These are phyloP conservation scores for Drosophila kambysellisi DNA, from an alignment of 2,888 invertebrate genomes.

Conservation along the genomic window DNA sequence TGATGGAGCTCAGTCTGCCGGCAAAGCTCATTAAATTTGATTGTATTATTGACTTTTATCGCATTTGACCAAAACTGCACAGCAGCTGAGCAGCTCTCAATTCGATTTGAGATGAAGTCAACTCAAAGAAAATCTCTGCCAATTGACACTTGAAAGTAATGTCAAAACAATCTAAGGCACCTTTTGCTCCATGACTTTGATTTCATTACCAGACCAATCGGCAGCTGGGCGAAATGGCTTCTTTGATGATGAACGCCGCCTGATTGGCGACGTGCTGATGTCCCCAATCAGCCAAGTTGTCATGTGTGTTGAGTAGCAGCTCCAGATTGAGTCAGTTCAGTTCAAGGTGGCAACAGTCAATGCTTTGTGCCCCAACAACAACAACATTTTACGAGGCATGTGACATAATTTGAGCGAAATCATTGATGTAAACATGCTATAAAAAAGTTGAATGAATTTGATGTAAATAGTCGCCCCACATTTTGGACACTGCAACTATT, in stretches of 20 bases:
- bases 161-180: constrained; percentile 74
- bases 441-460: constrained; percentile 43
- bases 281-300: constrained; percentile 67
- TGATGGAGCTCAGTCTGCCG: constrained; percentile 25
- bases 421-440: constrained; percentile 40
- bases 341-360: constrained; percentile 13
- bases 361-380: constrained; percentile 1
- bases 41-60: constrained; percentile 77
- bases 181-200: constrained; percentile 58
- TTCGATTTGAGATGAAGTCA: constrained; percentile 54
- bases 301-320: constrained; percentile 32
- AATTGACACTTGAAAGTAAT: constrained; percentile 77
- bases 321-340: constrained; percentile 8
- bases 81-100: constrained; percentile 30
- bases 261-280: constrained; percentile 77
- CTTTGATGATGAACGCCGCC: constrained; percentile 26
- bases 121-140: constrained; percentile 53
- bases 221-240: background rate
- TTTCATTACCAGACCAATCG: constrained; percentile 43
- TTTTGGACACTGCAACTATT: constrained; percentile 33
- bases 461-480: constrained; percentile 35
- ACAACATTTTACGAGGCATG: constrained; percentile 5
- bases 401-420: constrained; percentile 38
- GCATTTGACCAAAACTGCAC: constrained; percentile 64
- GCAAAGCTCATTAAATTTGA: constrained; percentile 74